phyloP scores from a whole-genome alignment of 2,797 vertebrate species.

The Acanthiza pusilla region DNA sequence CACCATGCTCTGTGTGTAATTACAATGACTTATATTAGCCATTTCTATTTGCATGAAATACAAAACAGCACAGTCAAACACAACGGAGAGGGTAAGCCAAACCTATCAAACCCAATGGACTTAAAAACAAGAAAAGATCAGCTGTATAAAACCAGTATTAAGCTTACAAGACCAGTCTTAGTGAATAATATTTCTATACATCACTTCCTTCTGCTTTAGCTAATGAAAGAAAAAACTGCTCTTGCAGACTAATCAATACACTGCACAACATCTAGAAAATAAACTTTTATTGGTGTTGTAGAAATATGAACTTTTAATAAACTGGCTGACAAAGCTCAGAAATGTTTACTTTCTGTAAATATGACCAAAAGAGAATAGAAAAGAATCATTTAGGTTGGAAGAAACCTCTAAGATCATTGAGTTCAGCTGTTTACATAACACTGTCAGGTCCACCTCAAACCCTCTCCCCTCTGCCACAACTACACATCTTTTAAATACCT shows the following conservation, averaged over 20 bases:
- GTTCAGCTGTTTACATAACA: not conserved
- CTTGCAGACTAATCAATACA: slow-evolving; percentile 8
- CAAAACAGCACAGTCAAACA: not conserved
- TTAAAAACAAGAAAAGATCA: not conserved
- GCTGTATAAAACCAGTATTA: not conserved
- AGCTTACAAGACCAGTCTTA: not conserved
- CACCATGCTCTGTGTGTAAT: not conserved
- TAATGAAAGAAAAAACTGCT: not conserved
- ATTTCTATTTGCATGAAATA: not conserved
- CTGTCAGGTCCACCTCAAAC: not conserved
- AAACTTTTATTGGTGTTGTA: not conserved
- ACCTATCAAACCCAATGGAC: not conserved
- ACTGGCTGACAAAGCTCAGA: not conserved
- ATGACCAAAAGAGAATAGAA: not conserved
- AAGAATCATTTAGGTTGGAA: not conserved
- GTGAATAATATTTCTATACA: not conserved
- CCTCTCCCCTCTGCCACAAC: not conserved
- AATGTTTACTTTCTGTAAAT: not conserved
- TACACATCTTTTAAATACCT: not conserved
- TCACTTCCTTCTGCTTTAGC: not conserved
- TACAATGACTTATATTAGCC: not conserved
- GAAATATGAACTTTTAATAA: not conserved
- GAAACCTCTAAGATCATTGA: not conserved
- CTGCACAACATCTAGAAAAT: not conserved
- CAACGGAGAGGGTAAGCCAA: not conserved